A percentile compares a stretch with the other conserved stretches of the same genome.
These are phyloP conservation scores for Lasioglossum vierecki DNA, from an alignment of 2,888 invertebrate genomes.

Conservation along the genomic window DNA sequence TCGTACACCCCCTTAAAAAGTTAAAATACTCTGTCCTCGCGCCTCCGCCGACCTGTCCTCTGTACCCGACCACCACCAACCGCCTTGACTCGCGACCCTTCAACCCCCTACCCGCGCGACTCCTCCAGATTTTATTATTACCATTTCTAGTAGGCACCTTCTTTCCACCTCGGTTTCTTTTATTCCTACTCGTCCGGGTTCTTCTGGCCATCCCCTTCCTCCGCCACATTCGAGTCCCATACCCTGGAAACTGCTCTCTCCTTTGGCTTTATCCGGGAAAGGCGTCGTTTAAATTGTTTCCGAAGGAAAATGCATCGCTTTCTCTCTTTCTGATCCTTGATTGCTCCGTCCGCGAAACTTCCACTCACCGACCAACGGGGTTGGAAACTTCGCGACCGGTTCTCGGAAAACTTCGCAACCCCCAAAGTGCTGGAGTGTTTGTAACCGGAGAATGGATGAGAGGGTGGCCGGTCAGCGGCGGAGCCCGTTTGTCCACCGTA, in stretches of 20 bases:
- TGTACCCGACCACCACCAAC: slow-evolving; percentile 57
- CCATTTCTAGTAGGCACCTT: slow-evolving; percentile 78
- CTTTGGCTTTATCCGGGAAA: slow-evolving; percentile 29
- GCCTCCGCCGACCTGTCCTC: slow-evolving; percentile 67
- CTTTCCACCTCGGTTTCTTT: slow-evolving; percentile 40
- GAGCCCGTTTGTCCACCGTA: slow-evolving; percentile 8
- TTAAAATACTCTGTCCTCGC: slow-evolving; percentile 81
- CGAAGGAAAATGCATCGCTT: slow-evolving; percentile 64
- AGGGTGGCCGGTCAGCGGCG: background rate
- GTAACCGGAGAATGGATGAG: slow-evolving; percentile 4
- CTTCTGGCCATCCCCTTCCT: slow-evolving; percentile 26
- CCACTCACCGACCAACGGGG: slow-evolving; percentile 25
- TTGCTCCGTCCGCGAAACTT: slow-evolving; percentile 1
- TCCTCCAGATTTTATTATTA: slow-evolving; percentile 80
- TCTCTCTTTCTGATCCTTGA: background rate
- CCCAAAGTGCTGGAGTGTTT: background rate
- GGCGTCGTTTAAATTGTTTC: slow-evolving; percentile 73
- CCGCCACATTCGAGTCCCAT: slow-evolving; percentile 19
- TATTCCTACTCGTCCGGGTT: slow-evolving; percentile 25
- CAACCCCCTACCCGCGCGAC: slow-evolving; percentile 52
- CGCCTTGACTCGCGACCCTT: slow-evolving; percentile 57
- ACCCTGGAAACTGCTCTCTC: background rate
- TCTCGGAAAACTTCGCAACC: slow-evolving; percentile 6
- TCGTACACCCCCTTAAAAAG: slow-evolving; percentile 77
- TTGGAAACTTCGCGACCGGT: slow-evolving; percentile 32